Base-by-base conservation (phyloP, 2,888 invertebrate genomes). In the Aquatica leii region DNA sequence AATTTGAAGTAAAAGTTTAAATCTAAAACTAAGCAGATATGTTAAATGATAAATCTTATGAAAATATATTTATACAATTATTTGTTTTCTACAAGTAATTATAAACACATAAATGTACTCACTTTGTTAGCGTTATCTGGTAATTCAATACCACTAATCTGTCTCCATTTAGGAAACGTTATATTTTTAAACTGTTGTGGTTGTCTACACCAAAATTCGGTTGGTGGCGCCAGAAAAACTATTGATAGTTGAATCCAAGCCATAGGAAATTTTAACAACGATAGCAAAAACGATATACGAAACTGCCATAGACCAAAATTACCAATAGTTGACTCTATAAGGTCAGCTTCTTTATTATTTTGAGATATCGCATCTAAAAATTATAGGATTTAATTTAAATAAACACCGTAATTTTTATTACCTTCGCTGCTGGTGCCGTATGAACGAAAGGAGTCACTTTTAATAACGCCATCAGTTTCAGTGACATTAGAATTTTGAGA, bases 171-270 rank as follows among this genome's bases (percentile, higher is more conserved):
- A 9, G 77, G 69, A 43, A 81, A 81, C 1, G 76, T 57, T 40
- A 76, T 63, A 63, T 74, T 70, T 37, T 62, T 62, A 65, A 75
- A 77, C 49, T 74, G 68, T 6, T 71, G 35, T 59, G 75, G 70
- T 82, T 74, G 66, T 68, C 72, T 73, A 61, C 88, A 88, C 86
- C 86, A 87, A 74, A 86, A 88, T 15, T 85, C 81, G 70, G 86
- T 85, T 0, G 84, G 84, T 14, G 88, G 87, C 11, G 87, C 87
- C 75, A 88, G 80, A 72, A 87, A 87, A 63, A 88, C 83, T 60
- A 88, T 87, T 63, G 86, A 86, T 55, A 88, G 76, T 74, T 88
- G 87, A 73, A 86, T 86, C 87, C 88, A 88, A 34, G 86, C 86
- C 15, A 84, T 83, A 0, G 88, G 86, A 43, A 88, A 77, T 73